Evolutionary conservation across 2,113 vertebrate species (phyloP), one percentile per base, ranked within the genome.

Genomic region (Leptobrachium leishanense): DNA sequence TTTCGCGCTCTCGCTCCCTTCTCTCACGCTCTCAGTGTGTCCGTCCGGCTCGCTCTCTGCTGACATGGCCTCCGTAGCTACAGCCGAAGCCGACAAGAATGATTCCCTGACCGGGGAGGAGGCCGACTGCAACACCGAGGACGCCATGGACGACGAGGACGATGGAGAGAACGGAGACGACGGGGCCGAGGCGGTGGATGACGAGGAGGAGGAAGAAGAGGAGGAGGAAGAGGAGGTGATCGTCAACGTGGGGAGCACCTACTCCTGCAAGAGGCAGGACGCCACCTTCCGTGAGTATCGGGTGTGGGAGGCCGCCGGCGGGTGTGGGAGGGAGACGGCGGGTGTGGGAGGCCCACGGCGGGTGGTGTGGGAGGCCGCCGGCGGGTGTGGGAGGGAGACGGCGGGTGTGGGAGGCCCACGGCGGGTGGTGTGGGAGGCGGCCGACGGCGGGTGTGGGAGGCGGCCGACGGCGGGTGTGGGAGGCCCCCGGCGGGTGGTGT

Each of bases 221-320:
- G 68, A 65, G 11, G 77, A 65, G 7, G 69, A 79, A 2, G 77
- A 79, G 53, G 77, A 73, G n/a, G 15, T 67, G 10, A n/a, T 67
- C 39, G 77, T 79, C 0, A 10, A 73, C 15, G 9, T 79, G 40
- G 77, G 77, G n/a, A 53, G 40, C 70, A 73, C 70, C 0, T 79
- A 79, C 62, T 65, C 77, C 3, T 79, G 77, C 41, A 66, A 54
- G 62, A 67, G 77, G n/a, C 13, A 15, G 40, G 77, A 79, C 63
- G 77, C 69, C 2, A n/a, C 9, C 40, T 65, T 13, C 41, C 77
- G 77, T 79, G 46, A 79, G 77, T 73, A 20, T 2, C 2, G 66
- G 8, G 13, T 43, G 8, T 68, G 40, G 40, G 65, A 13, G 31
- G n/a, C 5, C 0, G 44, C 31, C 40, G 66, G 66, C 2, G 66